phyloP scores from a whole-genome alignment of 2,797 vertebrate genomes.

The Leuciscus waleckii region DNA sequence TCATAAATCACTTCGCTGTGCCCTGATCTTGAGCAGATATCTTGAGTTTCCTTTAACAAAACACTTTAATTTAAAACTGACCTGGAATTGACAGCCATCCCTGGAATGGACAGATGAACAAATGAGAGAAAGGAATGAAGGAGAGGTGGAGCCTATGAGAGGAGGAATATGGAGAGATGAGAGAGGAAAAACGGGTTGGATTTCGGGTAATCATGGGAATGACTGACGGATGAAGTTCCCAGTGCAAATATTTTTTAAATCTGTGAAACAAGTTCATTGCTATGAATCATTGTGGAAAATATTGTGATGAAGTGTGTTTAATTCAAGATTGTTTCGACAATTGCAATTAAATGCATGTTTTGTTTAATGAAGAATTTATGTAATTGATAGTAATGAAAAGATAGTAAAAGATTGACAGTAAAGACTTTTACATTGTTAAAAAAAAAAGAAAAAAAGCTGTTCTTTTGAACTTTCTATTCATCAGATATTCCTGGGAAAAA shows the following conservation, averaged over 20 bases:
- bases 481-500: too few species aligned
- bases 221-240: not conserved
- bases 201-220: slow-evolving; percentile 10
- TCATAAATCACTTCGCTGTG: not conserved
- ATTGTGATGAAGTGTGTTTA: not conserved
- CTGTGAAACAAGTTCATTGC: not conserved
- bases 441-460: too few species aligned
- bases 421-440: too few species aligned
- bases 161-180: slow-evolving; percentile 54
- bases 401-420: too few species aligned
- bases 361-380: not conserved
- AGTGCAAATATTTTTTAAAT: not conserved
- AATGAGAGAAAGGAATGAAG: slow-evolving; percentile 55
- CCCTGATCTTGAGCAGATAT: slow-evolving; percentile 5
- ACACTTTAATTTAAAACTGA: slow-evolving; percentile 37
- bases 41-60: not conserved
- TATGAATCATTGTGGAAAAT: not conserved
- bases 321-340: not conserved
- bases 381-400: too few species aligned
- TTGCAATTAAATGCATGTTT: not conserved
- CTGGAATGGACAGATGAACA: slow-evolving; percentile 52
- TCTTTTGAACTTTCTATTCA: too few species aligned
- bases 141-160: slow-evolving; percentile 54
- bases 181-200: slow-evolving; percentile 34
- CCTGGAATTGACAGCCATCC: slow-evolving; percentile 48